Conservation (phyloP, 2,888 invertebrate species). For the Criorhina ranunculi region DNA sequence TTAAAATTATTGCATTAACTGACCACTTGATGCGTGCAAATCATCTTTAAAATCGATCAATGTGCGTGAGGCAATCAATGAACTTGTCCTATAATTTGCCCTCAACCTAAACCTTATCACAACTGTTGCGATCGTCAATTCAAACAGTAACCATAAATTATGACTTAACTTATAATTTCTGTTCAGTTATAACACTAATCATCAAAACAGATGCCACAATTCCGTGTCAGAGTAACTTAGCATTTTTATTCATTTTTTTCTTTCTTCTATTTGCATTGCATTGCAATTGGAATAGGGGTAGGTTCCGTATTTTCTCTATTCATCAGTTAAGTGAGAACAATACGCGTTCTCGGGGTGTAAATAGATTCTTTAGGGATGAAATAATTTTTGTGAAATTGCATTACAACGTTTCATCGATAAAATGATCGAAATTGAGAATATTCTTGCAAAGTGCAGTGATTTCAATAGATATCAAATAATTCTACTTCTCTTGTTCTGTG, state of each 20-base stretch:
- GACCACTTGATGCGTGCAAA: not conserved
- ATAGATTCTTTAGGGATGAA: not conserved
- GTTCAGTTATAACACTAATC: slow-evolving; percentile 11
- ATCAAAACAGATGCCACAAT: slow-evolving; percentile 31
- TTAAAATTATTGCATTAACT: not conserved
- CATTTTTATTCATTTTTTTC: not conserved
- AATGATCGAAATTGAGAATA: slow-evolving; percentile 84
- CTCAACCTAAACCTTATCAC: not conserved
- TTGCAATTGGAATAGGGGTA: slow-evolving; percentile 10
- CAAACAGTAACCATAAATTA: slow-evolving; percentile 33
- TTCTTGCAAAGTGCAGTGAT: slow-evolving; percentile 86
- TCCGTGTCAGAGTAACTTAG: slow-evolving; percentile 23
- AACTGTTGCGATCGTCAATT: slow-evolving; percentile 2
- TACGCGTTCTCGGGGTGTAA: not conserved
- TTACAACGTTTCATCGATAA: slow-evolving; percentile 30
- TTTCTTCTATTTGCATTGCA: slow-evolving; percentile 20
- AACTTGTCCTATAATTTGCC: not conserved
- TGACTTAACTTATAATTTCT: slow-evolving; percentile 50
- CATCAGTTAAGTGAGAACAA: not conserved
- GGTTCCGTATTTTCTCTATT: not conserved
- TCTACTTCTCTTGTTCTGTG: slow-evolving; percentile 85
- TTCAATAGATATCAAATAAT: slow-evolving; percentile 85
- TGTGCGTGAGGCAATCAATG: not conserved
- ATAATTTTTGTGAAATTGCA: not conserved
- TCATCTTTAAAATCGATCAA: slow-evolving; percentile 5